phyloP scores from a whole-genome alignment of 2,797 vertebrate genomes.

The Enteromius anoplus region DNA sequence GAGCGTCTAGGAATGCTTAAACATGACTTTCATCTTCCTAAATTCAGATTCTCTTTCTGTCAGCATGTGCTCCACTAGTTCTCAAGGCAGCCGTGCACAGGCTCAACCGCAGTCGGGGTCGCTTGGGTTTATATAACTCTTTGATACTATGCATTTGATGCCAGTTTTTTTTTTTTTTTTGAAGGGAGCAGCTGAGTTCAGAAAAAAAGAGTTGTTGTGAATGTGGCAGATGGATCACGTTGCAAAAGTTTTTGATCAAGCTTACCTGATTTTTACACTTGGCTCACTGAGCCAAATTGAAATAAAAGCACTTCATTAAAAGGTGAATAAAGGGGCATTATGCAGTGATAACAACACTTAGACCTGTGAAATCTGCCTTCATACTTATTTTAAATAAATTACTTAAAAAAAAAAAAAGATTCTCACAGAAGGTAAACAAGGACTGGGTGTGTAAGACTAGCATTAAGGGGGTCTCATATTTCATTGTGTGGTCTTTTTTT shows the following conservation, averaged over 20 bases:
- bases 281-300: constrained; percentile 14
- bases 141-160: constrained; percentile 35
- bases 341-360: neutral
- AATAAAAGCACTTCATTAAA: constrained; percentile 25
- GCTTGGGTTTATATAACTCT: constrained; percentile 21
- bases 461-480: constrained; percentile 26
- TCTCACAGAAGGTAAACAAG: constrained; percentile 17
- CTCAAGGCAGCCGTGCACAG: constrained; percentile 14
- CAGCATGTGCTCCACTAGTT: constrained; percentile 33
- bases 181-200: neutral
- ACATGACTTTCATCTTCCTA: constrained; percentile 55
- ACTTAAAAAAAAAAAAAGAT: neutral
- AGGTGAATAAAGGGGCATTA: constrained; percentile 3
- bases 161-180: constrained; percentile 1
- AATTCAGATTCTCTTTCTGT: constrained; percentile 48
- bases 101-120: constrained; percentile 33
- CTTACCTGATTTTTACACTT: constrained; percentile 20
- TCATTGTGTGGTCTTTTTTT: constrained; percentile 36
- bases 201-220: constrained; percentile 5
- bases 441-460: neutral
- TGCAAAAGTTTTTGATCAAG: constrained; percentile 21
- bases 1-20: constrained; percentile 51
- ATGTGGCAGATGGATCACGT: constrained; percentile 20
- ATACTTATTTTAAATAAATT: neutral
- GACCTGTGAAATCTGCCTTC: constrained; percentile 4